Base-by-base conservation (phyloP, 2,113 vertebrate species). In the Eidolon helvum region DNA sequence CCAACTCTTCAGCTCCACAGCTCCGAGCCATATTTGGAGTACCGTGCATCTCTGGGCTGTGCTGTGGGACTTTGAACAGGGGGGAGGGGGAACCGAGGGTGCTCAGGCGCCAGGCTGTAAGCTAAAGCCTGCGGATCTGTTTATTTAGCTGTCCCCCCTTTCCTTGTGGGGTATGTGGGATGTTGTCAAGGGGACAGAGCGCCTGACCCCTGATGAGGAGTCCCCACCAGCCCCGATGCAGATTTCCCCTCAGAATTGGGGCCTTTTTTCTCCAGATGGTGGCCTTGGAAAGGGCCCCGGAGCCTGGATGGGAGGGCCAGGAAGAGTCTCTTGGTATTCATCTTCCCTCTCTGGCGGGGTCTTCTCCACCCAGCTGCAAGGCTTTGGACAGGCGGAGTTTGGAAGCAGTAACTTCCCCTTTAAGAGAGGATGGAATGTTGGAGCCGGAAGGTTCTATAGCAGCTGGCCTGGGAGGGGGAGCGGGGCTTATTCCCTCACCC, bases 21-120 rank as follows among this genome's bases (percentile, higher is more conserved):
- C 92, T 94, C 96, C 77, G 80, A 97, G 90, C 97, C 95, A 89
- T 97, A 96, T 97, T 98, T 97, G 97, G 97, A 96, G 80, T 77
- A 79, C 87, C 57, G 38, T 57, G 74, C 79, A 28, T 95, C 82
- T 68, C 35, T 30, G 63, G 75, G 83, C 69, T 77, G 14, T 35
- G 91, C 77, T 53, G 57, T 33, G 86, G 91, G 95, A 89, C 91
- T 94, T 65, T 35, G 95, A 83, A 69, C 94, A 57, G 90, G 66
- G 72, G 80, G 45, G 21, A 28, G 63, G 63, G 33, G 63, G 48
- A 35, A 4, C 38, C 18, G 26, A 15, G 86, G 59, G 43, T 57
- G 72, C 75, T 24, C 79, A 4, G 40, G 19, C 22, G 28, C 91
- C 91, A 82, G 74, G 40, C 65, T 66, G 65, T 38, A 38, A 69